Base-by-base conservation (phyloP, 2,888 invertebrate species). In the Drosophila testacea region DNA sequence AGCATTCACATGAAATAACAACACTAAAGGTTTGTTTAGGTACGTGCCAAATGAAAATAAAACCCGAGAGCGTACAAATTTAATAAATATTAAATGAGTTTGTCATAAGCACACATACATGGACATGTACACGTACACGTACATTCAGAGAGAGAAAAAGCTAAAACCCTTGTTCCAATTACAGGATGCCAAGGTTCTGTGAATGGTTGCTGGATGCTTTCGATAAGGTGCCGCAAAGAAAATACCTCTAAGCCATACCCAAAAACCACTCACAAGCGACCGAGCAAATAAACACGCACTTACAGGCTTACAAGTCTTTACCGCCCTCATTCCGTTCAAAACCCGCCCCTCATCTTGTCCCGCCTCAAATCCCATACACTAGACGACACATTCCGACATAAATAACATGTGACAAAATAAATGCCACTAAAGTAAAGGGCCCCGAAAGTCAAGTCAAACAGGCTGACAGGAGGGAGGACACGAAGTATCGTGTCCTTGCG, bases 31-130 rank as follows among this genome's bases (percentile, higher is more conserved):
- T 83, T 83, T 83, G 56, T 71, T 83, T 68, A 73, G 79, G 69
- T 78, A 83, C 82, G 82, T 83, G 87, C 79, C 73, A 83, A 83
- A 81, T 81, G 87, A 83, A 86, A 81, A 73, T 75, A 78, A 86
- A 83, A 72, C 73, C 67, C 65, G 41, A 65, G 69, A 84, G 79
- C 76, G 67, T 34, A 62, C 71, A 87, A 83, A 83, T 84, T 83
- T 83, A 87, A 83, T 83, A 83, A 83, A 83, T 83, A 83, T 87
- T 81, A 83, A 83, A 83, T 83, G 87, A 79, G 84, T 67, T 83
- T 83, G 79, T 81, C 83, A 83, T 79, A 76, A 66, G 73, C 81
- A 84, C 54, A 66, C 65, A 68, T 54, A 66, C 65, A 68, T 54
- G 39, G n/a, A 13, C 51, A 47, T 27, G 47, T 34, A 11, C 32